Evolutionary conservation across 2,113 vertebrate genomes (phyloP).

Genomic region (Orycteropus afer): DNA sequence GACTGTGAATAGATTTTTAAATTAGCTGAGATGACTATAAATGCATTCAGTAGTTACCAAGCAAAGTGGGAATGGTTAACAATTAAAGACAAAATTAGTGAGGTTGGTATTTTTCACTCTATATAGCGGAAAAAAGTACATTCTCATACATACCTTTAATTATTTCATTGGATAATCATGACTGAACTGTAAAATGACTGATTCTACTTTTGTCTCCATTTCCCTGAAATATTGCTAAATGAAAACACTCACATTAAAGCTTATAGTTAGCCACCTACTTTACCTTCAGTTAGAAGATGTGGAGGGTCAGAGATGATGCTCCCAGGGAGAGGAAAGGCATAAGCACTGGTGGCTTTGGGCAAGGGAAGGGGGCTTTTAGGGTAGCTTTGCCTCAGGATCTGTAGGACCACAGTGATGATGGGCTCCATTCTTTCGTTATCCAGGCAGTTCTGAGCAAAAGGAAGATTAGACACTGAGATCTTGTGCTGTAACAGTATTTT

Average conservation of each 20-base stretch:
- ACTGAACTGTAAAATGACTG: not conserved
- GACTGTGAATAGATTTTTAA: not conserved
- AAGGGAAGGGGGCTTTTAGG: slow-evolving; percentile 90
- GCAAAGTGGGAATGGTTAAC: not conserved
- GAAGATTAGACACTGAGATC: not conserved
- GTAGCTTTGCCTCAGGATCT: slow-evolving; percentile 92
- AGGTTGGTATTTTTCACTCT: not conserved
- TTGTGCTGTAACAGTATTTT: not conserved
- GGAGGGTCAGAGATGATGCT: not conserved
- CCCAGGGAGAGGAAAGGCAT: slow-evolving; percentile 87
- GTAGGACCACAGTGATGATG: slow-evolving; percentile 83
- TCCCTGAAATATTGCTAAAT: not conserved
- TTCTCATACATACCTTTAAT: not conserved
- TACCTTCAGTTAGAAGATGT: slow-evolving; percentile 72
- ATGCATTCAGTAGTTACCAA: not conserved
- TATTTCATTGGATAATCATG: not conserved
- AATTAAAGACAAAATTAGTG: slow-evolving; percentile 12
- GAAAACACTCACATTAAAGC: not conserved
- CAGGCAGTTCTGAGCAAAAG: slow-evolving; percentile 85
- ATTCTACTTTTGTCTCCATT: not conserved
- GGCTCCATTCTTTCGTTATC: slow-evolving; percentile 83
- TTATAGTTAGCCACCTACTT: not conserved
- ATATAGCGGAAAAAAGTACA: not conserved
- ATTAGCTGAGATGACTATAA: slow-evolving; percentile 1
- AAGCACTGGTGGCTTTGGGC: slow-evolving; percentile 85